Evolutionary conservation across 2,113 vertebrate species (phyloP).

Genomic region (Nothoprocta perdicaria): DNA sequence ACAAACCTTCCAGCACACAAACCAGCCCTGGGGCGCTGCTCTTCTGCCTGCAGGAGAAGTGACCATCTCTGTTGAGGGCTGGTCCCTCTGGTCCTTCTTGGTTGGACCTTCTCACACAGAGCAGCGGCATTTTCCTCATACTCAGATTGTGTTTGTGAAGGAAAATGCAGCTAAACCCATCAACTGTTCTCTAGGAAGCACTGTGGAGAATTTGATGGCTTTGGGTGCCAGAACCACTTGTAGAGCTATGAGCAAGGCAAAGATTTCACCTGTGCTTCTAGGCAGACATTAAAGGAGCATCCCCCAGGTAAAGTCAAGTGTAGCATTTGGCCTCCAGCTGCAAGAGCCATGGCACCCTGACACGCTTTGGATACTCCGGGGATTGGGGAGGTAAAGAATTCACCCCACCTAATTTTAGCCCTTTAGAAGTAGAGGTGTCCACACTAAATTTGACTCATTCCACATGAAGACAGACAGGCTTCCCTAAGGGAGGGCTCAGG

Average conservation of each 20-base stretch:
- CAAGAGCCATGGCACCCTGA: neutral
- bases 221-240: neutral
- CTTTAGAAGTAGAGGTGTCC: neutral
- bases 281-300: neutral
- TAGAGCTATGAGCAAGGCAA: neutral
- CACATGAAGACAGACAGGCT: neutral
- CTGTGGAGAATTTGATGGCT: neutral
- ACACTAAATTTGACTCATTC: neutral
- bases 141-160: neutral
- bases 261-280: rapidly evolving
- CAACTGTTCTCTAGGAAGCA: neutral
- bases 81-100: neutral
- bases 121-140: neutral
- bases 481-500: neutral
- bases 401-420: neutral
- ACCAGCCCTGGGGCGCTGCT: neutral
- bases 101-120: neutral
- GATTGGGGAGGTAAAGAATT: neutral
- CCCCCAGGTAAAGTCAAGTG: neutral
- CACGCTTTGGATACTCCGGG: neutral
- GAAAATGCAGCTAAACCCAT: neutral
- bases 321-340: neutral
- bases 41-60: neutral
- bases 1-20: neutral
- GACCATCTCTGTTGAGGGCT: neutral